Evolutionary conservation across 2,113 vertebrate species (phyloP).

Genomic region (Takifugu flavidus): DNA sequence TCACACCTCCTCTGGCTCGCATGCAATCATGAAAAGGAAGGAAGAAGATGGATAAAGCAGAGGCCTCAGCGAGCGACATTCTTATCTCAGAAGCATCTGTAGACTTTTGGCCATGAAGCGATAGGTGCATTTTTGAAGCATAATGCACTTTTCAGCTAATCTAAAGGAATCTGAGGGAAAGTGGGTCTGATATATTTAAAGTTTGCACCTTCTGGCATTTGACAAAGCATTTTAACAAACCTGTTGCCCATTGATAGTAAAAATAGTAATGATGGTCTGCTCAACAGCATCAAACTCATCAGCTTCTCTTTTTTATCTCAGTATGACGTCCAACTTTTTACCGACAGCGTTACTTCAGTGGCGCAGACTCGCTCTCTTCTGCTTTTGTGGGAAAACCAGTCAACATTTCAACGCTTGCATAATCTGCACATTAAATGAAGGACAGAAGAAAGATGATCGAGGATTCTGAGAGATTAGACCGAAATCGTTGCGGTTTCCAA

Average conservation of each 20-base stretch:
- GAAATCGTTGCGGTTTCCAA: slow-evolving; percentile 17
- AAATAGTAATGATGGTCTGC: not conserved
- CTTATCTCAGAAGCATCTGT: slow-evolving; percentile 36
- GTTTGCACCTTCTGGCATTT: not conserved
- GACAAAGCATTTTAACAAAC: not conserved
- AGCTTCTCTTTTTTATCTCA: not conserved
- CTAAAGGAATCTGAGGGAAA: slow-evolving; percentile 8
- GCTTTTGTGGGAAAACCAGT: slow-evolving; percentile 6
- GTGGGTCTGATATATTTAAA: not conserved
- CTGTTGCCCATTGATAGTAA: not conserved
- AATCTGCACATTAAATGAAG: not conserved
- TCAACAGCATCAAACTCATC: slow-evolving; percentile 1
- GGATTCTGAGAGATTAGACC: slow-evolving; percentile 32
- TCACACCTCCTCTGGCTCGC: slow-evolving; percentile 49
- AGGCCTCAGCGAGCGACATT: slow-evolving; percentile 24
- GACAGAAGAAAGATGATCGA: not conserved
- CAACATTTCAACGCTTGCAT: not conserved
- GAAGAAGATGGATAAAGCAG: slow-evolving; percentile 19
- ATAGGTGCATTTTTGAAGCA: not conserved
- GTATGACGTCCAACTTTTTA: slow-evolving; percentile 4
- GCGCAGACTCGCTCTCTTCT: not conserved
- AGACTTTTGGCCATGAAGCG: not conserved
- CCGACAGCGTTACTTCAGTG: no score
- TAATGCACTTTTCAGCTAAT: not conserved
- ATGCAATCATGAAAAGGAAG: slow-evolving; percentile 51